phyloP scores from a whole-genome alignment of 2,888 invertebrate species.

The Eupithecia abbreviata region DNA sequence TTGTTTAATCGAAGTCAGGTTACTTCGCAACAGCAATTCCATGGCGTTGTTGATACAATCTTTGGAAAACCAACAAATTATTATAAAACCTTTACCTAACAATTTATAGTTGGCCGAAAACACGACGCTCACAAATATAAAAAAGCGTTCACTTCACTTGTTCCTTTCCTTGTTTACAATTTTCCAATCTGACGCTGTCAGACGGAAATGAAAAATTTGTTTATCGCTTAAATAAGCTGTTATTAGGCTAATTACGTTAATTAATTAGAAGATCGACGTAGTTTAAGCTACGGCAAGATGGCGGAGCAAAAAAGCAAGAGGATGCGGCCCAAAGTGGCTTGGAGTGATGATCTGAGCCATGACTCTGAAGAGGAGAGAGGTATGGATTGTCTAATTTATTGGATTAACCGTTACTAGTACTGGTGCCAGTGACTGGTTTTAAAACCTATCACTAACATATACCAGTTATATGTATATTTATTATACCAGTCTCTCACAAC shows the following conservation, averaged over 20 bases:
- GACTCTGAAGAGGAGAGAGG: constrained; percentile 81
- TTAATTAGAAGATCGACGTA: constrained; percentile 21
- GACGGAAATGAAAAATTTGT: constrained; percentile 11
- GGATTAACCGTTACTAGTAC: too few species aligned
- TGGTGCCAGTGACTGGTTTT: too few species aligned
- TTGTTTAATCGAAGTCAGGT: neutral
- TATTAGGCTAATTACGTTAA: constrained; percentile 19
- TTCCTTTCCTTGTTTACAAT: constrained; percentile 6
- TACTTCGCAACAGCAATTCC: neutral
- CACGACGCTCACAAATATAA: neutral
- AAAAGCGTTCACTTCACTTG: neutral
- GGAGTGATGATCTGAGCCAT: constrained; percentile 81
- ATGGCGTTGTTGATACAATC: neutral
- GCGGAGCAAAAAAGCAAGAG: constrained; percentile 40
- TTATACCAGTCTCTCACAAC: too few species aligned
- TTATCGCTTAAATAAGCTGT: constrained; percentile 24
- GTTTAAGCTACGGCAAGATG: constrained; percentile 47
- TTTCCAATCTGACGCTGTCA: constrained; percentile 25
- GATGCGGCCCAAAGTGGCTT: constrained; percentile 67
- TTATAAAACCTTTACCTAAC: neutral
- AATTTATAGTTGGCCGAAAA: constrained; percentile 1
- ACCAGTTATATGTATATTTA: too few species aligned
- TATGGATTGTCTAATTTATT: constrained; percentile 39
- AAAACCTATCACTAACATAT: too few species aligned
- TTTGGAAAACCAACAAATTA: neutral